phyloP scores from a whole-genome alignment of 1,140 invertebrate genomes.

The Pseudomyrmex pallidus region DNA sequence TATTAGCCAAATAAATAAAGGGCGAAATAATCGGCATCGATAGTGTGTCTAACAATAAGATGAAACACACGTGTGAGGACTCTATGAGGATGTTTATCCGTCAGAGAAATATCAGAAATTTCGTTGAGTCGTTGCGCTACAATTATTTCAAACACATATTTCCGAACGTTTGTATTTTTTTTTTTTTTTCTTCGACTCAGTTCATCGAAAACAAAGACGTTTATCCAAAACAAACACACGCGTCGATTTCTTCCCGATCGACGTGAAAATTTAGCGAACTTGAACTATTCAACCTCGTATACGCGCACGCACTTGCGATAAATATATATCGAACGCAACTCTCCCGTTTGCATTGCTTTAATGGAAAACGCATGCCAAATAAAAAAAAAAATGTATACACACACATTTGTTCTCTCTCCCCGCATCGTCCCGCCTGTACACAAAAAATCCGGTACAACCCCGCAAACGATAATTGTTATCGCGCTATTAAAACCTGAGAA shows the following conservation, averaged over 20 bases:
- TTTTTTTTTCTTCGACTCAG: slow-evolving; percentile 14
- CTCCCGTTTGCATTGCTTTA: slow-evolving; percentile 48
- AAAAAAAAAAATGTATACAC: slow-evolving; percentile 34
- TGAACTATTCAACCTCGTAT: slow-evolving; percentile 25
- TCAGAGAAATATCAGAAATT: too few species aligned
- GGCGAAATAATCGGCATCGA: too few species aligned
- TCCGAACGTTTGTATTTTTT: background rate
- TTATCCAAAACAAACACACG: slow-evolving; percentile 1
- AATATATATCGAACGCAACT: slow-evolving; percentile 39
- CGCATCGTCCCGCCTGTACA: background rate
- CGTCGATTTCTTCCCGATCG: background rate
- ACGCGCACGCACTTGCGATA: slow-evolving; percentile 11
- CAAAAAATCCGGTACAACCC: slow-evolving; percentile 13
- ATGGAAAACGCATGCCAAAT: slow-evolving; percentile 38
- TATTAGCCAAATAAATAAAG: too few species aligned
- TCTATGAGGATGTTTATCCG: too few species aligned
- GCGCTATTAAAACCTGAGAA: slow-evolving; percentile 16
- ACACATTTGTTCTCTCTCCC: too few species aligned
- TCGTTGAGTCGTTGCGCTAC: too few species aligned
- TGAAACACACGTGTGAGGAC: too few species aligned
- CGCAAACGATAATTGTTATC: slow-evolving; percentile 33
- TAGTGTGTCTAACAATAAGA: too few species aligned
- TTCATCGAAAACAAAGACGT: background rate
- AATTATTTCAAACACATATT: background rate
- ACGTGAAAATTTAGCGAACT: slow-evolving; percentile 40